A percentile compares a stretch with the other conserved stretches of the same genome.
These are phyloP conservation scores for Argyrosomus japonicus DNA, from an alignment of 2,113 vertebrate genomes.

Conservation along the genomic window DNA sequence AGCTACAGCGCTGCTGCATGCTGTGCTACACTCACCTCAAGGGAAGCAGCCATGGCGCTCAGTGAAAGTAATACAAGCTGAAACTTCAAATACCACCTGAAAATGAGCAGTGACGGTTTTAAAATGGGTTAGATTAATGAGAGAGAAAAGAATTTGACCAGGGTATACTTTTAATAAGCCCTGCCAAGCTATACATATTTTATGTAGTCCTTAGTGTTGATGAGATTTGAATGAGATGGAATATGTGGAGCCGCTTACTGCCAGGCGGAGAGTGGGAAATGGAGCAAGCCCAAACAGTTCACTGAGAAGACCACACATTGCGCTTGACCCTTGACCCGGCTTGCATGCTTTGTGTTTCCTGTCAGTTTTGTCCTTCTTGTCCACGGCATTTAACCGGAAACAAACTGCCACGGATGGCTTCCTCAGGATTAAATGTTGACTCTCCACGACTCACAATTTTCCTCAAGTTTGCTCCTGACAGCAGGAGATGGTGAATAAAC, in stretches of 20 bases:
- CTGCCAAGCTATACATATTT: constrained; percentile 50
- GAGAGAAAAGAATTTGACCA: constrained; percentile 38
- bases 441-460: constrained; percentile 68
- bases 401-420: constrained; percentile 67
- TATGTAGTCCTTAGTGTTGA: constrained; percentile 35
- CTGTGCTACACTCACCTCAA: constrained; percentile 51
- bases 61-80: constrained; percentile 46
- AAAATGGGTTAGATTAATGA: constrained; percentile 55
- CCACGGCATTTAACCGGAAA: constrained; percentile 68
- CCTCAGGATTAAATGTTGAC: constrained; percentile 81
- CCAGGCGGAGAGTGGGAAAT: constrained; percentile 21
- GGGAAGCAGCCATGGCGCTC: constrained; percentile 50
- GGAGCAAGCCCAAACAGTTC: constrained; percentile 43
- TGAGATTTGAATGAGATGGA: constrained; percentile 36
- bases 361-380: constrained; percentile 60
- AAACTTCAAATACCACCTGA: constrained; percentile 59
- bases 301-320: constrained; percentile 47
- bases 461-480: constrained; percentile 70
- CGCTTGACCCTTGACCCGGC: constrained; percentile 57
- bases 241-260: constrained; percentile 2
- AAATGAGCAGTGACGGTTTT: constrained; percentile 58
- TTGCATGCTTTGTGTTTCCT: constrained; percentile 49
- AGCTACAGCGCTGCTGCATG: constrained; percentile 49
- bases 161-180: constrained; percentile 53
- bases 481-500: constrained; percentile 73